Percentiles rank a stretch among this genome's conserved stretches.
Evolutionary conservation across 2,797 vertebrate genomes (phyloP).

Genomic region (Sparidentex hasta): DNA sequence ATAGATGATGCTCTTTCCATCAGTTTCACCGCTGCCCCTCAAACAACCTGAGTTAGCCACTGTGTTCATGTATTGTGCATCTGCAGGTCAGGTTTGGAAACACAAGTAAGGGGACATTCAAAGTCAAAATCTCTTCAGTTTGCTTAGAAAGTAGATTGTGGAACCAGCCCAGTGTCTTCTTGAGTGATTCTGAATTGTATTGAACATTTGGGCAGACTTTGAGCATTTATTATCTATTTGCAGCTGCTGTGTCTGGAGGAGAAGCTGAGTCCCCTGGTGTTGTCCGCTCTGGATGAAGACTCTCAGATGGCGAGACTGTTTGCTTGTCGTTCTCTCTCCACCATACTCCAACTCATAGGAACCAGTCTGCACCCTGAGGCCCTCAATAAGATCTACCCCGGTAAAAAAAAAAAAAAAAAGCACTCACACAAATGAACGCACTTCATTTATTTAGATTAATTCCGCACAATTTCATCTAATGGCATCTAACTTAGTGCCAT

Average conservation of each 20-base stretch:
- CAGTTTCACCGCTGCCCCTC: too few relatives aligned
- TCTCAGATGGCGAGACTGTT: slow-evolving; percentile 88
- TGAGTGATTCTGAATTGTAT: background rate
- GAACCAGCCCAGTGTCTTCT: background rate
- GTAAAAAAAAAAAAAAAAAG: slow-evolving; percentile 81
- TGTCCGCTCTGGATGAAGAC: slow-evolving; percentile 92
- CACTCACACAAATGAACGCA: background rate
- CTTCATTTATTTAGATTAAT: background rate
- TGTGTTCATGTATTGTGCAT: too few relatives aligned
- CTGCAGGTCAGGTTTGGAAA: too few relatives aligned
- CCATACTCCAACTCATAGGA: slow-evolving; percentile 81
- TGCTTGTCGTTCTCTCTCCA: slow-evolving; percentile 87
- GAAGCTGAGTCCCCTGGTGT: slow-evolving; percentile 81
- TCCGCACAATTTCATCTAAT: background rate
- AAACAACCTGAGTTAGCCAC: too few relatives aligned
- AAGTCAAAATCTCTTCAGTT: too few relatives aligned
- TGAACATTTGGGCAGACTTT: background rate
- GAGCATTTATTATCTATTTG: slow-evolving; percentile 1
- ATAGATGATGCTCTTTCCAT: too few relatives aligned
- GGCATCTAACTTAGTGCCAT: too few relatives aligned
- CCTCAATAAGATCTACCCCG: slow-evolving; percentile 91
- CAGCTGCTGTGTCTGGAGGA: slow-evolving; percentile 87
- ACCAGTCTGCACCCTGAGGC: slow-evolving; percentile 81
- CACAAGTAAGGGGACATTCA: too few relatives aligned
- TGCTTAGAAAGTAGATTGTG: too few relatives aligned